Percentiles rank a stretch among this genome's conserved stretches.
Evolutionary conservation across 2,113 vertebrate genomes (phyloP).

Genomic region (Rutilus rutilus): DNA sequence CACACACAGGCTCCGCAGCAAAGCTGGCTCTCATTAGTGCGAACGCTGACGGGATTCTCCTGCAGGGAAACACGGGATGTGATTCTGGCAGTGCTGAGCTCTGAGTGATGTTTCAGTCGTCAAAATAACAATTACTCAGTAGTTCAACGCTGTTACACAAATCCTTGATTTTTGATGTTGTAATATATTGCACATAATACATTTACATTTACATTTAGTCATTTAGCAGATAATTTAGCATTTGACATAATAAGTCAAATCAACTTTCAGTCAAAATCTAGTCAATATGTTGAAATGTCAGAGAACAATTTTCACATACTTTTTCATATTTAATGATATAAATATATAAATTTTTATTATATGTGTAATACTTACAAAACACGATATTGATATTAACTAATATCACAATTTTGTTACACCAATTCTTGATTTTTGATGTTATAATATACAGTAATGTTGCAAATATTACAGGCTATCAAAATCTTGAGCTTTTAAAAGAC

Average conservation of each 20-base stretch:
- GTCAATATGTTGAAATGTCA: not conserved
- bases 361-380: not conserved
- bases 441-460: no score
- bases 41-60: slow-evolving; percentile 65
- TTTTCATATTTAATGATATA: not conserved
- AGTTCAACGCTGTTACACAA: not conserved
- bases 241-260: not conserved
- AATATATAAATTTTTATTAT: not conserved
- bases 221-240: no score
- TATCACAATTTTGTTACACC: not conserved
- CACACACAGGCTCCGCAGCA: slow-evolving; percentile 52
- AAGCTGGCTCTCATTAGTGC: slow-evolving; percentile 81
- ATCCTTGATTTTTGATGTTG: not conserved
- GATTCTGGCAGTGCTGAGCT: not conserved
- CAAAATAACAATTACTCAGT: no score
- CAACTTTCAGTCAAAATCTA: no score
- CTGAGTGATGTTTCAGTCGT: not conserved
- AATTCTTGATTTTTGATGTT: no score
- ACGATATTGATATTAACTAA: not conserved
- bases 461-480: not conserved
- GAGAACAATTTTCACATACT: not conserved
- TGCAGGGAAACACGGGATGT: slow-evolving; percentile 18
- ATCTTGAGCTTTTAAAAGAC: not conserved
- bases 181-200: not conserved
- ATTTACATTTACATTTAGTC: no score